These are phyloP conservation scores for Proisotoma minuta DNA, from an alignment of 2,888 invertebrate genomes.

Conservation along the genomic window DNA sequence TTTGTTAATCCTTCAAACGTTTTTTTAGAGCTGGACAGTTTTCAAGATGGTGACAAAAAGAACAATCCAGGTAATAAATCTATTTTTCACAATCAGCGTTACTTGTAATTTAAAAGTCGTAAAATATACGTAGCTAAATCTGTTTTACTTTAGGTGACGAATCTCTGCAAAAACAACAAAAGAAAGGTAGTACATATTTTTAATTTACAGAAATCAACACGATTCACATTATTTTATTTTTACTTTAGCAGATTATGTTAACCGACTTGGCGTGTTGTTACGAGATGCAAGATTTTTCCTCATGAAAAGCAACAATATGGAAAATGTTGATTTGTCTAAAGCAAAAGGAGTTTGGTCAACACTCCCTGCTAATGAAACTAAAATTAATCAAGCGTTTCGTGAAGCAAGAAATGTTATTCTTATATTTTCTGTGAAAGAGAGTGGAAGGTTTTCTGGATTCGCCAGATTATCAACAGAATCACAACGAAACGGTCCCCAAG, in stretches of 20 bases:
- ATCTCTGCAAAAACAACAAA: conserved; percentile 20
- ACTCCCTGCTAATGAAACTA: conserved; percentile 91
- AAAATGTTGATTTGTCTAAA: conserved; percentile 91
- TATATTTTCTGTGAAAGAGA: conserved; percentile 96
- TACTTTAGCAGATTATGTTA: conserved; percentile 68
- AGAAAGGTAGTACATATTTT: conserved; percentile 33
- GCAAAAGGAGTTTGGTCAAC: conserved; percentile 97
- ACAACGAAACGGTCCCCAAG: conserved; percentile 79
- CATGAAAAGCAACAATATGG: conserved; percentile 96
- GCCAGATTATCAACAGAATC: conserved; percentile 85
- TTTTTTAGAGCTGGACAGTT: background rate
- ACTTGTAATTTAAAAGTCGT: background rate
- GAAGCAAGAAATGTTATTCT: conserved; percentile 90
- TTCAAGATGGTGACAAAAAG: background rate
- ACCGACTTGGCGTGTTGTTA: conserved; percentile 81
- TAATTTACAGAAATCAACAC: too few relatives aligned
- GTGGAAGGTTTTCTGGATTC: conserved; percentile 84
- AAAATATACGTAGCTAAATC: too few relatives aligned
- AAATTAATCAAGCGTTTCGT: conserved; percentile 88
- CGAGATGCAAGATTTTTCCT: conserved; percentile 90
- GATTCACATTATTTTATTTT: conserved; percentile 12
- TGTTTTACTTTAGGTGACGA: conserved; percentile 22
- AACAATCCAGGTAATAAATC: background rate
- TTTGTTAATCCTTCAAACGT: background rate
- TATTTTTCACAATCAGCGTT: background rate